Percentiles rank a stretch among this genome's conserved stretches.
These are phyloP conservation scores for Cyphomyrus plagiostoma DNA, from an alignment of 2,113 vertebrate species.

Conservation along the genomic window DNA sequence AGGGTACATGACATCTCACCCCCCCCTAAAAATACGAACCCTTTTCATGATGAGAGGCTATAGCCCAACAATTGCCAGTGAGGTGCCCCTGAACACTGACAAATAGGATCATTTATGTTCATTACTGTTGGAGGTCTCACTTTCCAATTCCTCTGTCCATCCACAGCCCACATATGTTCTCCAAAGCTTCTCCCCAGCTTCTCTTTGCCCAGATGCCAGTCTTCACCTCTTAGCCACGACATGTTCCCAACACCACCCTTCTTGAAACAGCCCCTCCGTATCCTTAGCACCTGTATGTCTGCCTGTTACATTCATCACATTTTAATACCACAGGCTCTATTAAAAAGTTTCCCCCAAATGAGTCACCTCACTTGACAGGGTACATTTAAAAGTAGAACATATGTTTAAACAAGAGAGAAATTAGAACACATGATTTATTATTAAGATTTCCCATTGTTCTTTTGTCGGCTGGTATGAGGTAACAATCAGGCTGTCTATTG, in stretches of 20 bases:
- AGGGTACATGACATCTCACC: background rate
- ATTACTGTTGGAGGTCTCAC: background rate
- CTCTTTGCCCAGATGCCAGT: background rate
- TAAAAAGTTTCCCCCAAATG: conserved; percentile 47
- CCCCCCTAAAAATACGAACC: background rate
- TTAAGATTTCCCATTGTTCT: conserved; percentile 58
- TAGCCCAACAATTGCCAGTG: background rate
- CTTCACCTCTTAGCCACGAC: background rate
- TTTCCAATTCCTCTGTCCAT: background rate
- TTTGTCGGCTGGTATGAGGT: conserved; percentile 54
- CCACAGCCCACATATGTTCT: background rate
- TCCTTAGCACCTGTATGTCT: background rate
- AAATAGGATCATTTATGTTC: background rate
- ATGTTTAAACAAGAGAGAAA: conserved; percentile 41
- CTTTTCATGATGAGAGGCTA: background rate
- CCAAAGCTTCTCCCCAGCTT: background rate
- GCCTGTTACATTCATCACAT: background rate
- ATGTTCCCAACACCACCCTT: background rate
- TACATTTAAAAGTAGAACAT: conserved; percentile 32
- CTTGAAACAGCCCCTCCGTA: no score
- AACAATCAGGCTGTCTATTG: conserved; percentile 63
- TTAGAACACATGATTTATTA: conserved; percentile 64
- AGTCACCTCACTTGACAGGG: conserved; percentile 50
- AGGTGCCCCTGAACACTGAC: background rate
- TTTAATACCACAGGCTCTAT: background rate